Evolutionary conservation across 2,888 invertebrate species (phyloP).

Genomic region (Calliopum simillimum): DNA sequence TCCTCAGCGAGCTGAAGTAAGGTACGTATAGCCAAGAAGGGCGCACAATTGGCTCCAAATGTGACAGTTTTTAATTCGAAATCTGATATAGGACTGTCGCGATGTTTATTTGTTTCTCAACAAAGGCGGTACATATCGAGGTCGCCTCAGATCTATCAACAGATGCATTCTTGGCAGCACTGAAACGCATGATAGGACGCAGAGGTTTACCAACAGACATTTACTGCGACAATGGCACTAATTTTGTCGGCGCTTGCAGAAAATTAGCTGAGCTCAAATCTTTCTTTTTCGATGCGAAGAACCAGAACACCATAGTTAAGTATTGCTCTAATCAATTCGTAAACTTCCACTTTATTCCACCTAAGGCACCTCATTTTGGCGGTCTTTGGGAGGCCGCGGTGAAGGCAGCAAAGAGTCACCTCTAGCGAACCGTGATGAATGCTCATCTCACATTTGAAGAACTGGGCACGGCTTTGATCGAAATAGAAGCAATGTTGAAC

Average conservation of each 20-base stretch:
- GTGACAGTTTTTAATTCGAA: too few species aligned
- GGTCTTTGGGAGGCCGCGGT: slow-evolving; percentile 38
- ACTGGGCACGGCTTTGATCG: slow-evolving; percentile 35
- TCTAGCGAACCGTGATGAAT: slow-evolving; percentile 34
- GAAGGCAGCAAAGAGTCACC: slow-evolving; percentile 39
- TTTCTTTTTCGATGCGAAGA: slow-evolving; percentile 19
- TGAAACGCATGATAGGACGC: slow-evolving; percentile 33
- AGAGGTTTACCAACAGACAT: slow-evolving; percentile 23
- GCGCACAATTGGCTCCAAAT: too few species aligned
- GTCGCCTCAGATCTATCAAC: slow-evolving; percentile 38
- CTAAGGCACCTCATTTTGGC: slow-evolving; percentile 43
- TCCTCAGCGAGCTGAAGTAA: too few species aligned
- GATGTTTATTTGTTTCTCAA: slow-evolving; percentile 34
- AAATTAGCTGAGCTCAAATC: slow-evolving; percentile 30
- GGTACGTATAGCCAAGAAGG: too few species aligned
- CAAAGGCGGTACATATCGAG: slow-evolving; percentile 41
- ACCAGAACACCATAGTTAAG: slow-evolving; percentile 16
- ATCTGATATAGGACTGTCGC: too few species aligned
- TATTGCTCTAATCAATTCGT: slow-evolving; percentile 27
- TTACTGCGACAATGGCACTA: slow-evolving; percentile 38
- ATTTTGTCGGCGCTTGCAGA: slow-evolving; percentile 34
- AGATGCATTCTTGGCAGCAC: slow-evolving; percentile 37
- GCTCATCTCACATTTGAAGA: slow-evolving; percentile 42
- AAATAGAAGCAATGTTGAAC: slow-evolving; percentile 43
- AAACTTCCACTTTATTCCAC: slow-evolving; percentile 39